Conservation (phyloP, 2,113 vertebrate genomes). For the Burhinus bistriatus region DNA sequence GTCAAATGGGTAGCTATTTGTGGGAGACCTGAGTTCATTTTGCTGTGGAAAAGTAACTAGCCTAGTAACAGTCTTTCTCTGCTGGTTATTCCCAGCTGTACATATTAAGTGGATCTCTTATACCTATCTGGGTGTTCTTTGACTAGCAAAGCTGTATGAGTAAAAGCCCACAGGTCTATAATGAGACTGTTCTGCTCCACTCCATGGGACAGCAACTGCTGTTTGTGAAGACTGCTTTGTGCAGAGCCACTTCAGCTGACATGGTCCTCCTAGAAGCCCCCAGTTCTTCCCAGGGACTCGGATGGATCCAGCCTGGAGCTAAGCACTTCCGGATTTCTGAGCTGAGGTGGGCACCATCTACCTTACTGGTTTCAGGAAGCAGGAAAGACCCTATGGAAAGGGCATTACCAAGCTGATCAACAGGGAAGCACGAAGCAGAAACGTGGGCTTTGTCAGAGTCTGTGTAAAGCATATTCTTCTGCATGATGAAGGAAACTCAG, state of each 20-base stretch:
- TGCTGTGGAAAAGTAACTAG: neutral
- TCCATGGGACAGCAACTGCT: neutral
- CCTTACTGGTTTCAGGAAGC: neutral
- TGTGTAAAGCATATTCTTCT: neutral
- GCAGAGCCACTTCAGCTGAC: accelerated
- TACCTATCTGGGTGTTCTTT: accelerated
- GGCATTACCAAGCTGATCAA: neutral
- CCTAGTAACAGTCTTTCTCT: neutral
- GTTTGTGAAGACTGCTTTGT: neutral
- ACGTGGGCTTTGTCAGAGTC: neutral
- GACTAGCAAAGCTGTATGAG: neutral
- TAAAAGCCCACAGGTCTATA: neutral
- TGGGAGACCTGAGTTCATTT: neutral
- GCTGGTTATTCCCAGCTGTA: neutral
- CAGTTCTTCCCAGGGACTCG: neutral
- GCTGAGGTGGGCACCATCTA: neutral
- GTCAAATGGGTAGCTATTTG: neutral
- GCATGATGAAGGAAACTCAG: neutral
- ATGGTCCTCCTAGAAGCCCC: neutral
- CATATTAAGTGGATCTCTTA: neutral
- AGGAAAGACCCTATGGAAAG: neutral
- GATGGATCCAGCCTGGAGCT: neutral
- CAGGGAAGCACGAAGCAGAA: neutral
- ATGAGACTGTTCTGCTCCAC: neutral
- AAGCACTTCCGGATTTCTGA: neutral